These are phyloP conservation scores for Vidua macroura DNA, from an alignment of 2,113 vertebrate species.

Conservation along the genomic window DNA sequence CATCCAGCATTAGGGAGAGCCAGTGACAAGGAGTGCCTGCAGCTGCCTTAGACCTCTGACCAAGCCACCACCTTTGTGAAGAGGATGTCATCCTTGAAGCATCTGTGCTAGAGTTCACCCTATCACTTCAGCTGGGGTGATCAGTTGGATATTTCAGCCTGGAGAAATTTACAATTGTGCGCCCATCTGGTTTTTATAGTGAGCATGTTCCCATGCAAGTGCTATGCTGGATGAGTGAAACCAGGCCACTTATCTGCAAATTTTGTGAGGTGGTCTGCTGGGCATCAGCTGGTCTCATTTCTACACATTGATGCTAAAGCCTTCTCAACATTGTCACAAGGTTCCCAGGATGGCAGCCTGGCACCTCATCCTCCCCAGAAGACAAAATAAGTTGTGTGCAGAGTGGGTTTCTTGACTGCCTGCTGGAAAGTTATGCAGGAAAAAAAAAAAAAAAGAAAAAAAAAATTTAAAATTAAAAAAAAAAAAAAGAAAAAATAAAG, in stretches of 20 bases:
- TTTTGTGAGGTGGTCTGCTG: background rate
- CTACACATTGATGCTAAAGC: background rate
- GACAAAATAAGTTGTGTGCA: background rate
- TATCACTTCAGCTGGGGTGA: background rate
- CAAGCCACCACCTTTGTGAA: background rate
- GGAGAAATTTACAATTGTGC: background rate
- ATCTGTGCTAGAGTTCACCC: background rate
- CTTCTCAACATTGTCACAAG: background rate
- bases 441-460: rapidly evolving
- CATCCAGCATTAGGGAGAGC: background rate
- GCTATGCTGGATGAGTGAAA: rapidly evolving
- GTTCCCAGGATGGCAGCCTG: background rate
- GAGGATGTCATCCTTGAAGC: background rate
- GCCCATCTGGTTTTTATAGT: background rate
- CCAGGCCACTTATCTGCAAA: background rate
- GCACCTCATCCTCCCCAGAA: background rate
- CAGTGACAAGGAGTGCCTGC: background rate
- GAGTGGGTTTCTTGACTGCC: background rate
- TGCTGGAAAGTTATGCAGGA: background rate
- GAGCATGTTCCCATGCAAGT: background rate
- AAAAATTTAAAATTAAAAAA: too few relatives aligned
- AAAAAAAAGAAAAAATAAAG: rapidly evolving
- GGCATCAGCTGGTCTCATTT: background rate
- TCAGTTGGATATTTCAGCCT: background rate
- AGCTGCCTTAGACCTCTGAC: background rate